Percentiles rank a stretch among this genome's conserved stretches.
phyloP scores from a whole-genome alignment of 2,888 invertebrate species.

The Electrophaes corylata region DNA sequence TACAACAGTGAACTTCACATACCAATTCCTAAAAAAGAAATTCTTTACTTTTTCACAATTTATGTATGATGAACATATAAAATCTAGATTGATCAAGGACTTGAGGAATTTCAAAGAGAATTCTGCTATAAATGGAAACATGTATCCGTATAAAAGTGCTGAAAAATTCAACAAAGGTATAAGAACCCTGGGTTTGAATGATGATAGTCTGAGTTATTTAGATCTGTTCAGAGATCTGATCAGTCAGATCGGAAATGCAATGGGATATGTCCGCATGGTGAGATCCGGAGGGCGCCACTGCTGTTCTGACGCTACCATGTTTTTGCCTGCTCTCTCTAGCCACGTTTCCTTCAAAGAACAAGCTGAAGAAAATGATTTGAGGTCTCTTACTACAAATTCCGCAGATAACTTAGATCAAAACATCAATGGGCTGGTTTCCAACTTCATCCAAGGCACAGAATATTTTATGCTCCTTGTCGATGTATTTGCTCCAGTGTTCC shows the following conservation, averaged over 20 bases:
- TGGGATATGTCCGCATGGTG: conserved; percentile 97
- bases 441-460: conserved; percentile 95
- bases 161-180: conserved; percentile 97
- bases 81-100: conserved; percentile 96
- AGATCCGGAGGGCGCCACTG: conserved; percentile 97
- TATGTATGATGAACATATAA: conserved; percentile 98
- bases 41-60: conserved; percentile 98
- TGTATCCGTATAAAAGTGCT: conserved; percentile 94
- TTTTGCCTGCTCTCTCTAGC: conserved; percentile 91
- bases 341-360: conserved; percentile 85
- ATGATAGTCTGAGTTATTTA: conserved; percentile 93
- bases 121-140: conserved; percentile 85
- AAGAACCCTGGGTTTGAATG: conserved; percentile 91
- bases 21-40: conserved; percentile 96
- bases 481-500: conserved; percentile 95
- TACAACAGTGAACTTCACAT: conserved; percentile 96
- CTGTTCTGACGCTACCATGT: conserved; percentile 95
- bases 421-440: conserved; percentile 90
- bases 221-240: conserved; percentile 97
- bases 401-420: conserved; percentile 91
- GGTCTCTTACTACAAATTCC: conserved; percentile 85
- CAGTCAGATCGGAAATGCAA: conserved; percentile 97
- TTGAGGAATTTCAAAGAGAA: conserved; percentile 92
- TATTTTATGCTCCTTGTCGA: conserved; percentile 95
- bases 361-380: conserved; percentile 84